Base-by-base conservation (phyloP, 2,797 vertebrate species). In the Heliangelus exortis region DNA sequence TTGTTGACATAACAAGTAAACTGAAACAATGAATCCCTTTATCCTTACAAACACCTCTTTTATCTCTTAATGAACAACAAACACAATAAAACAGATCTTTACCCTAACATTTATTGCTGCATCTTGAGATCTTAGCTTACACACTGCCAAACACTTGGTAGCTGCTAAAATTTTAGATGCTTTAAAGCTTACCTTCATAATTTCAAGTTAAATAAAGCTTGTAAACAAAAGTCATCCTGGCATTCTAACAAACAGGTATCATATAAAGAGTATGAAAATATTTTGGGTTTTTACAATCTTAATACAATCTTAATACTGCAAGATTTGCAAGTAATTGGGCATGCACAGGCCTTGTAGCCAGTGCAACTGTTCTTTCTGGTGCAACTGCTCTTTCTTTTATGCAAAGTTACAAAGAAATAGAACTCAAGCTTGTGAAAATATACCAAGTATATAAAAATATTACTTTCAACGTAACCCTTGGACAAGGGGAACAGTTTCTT, bases 21-120 rank as follows among this genome's bases (percentile, higher is more conserved):
- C 47, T 36, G 45, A 95, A 95, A 82, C 78, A 90, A 94, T 33
- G 31, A 94, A 93, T 93, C 72, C 81, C 67, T 87, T 94, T 75
- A 95, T 90, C 73, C 67, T 67, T 91, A 88, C 9, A 62, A 94
- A 33, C 31, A 31, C 7, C 4, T 87, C 89, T 96, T 92, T 90
- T 62, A 58, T 90, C 92, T 96, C 87, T 90, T 84, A 65, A 94
- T 86, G 57, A 80, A 69, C 21, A 95, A 22, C n/a, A 90, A 96
- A 93, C 18, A 95, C 65, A 96, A 94, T 28, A 57, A 33, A 79
- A n/a, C 45, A 73, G 65, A 43, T 77, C 86, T 93, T 92, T 82
- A 81, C 57, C 22, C 11, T 15, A 23, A 45, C 29, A 73, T 97
- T 94, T 84, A 43, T 62, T 66, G 94, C 68, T 76, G 28, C 51